A percentile compares a stretch with the other conserved stretches of the same genome.
Evolutionary conservation across 2,113 vertebrate species (phyloP).

Genomic region (Psittacula cyanocephala): DNA sequence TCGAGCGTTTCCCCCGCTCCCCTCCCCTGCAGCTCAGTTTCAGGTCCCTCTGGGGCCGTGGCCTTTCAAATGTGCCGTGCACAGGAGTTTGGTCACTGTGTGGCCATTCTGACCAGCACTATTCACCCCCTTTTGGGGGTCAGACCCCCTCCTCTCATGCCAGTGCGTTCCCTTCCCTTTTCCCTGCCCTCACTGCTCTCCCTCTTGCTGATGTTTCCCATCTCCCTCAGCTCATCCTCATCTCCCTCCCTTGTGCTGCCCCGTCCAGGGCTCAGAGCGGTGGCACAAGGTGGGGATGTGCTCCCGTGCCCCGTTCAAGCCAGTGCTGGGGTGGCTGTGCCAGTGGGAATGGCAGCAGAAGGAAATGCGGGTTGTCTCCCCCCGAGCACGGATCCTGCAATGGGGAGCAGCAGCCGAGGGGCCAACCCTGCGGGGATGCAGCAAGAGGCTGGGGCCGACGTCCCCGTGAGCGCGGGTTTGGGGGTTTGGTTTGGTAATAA

Average conservation of each 20-base stretch:
- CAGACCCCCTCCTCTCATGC: not conserved
- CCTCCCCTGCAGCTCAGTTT: not conserved
- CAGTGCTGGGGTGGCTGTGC: rapidly evolving
- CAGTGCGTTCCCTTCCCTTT: not conserved
- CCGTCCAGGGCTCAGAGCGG: rapidly evolving
- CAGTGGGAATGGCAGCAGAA: not conserved
- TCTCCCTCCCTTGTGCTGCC: not conserved
- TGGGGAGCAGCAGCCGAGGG: rapidly evolving
- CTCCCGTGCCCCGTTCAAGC: rapidly evolving
- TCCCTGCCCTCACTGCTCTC: not conserved
- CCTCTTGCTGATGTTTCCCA: rapidly evolving
- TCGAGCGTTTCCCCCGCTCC: rapidly evolving
- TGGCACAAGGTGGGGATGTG: rapidly evolving
- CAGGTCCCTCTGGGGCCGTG: not conserved
- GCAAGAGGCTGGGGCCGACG: not conserved
- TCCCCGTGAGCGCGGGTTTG: not conserved
- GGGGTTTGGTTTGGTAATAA: not conserved
- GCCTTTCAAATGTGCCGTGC: rapidly evolving
- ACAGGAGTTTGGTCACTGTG: not conserved
- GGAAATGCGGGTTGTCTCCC: not conserved
- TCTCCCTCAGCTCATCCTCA: not conserved
- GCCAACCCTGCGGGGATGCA: not conserved
- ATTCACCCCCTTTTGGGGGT: rapidly evolving
- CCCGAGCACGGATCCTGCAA: rapidly evolving
- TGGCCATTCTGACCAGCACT: rapidly evolving